phyloP scores from a whole-genome alignment of 1,140 invertebrate species.

The Drosophila elegans region DNA sequence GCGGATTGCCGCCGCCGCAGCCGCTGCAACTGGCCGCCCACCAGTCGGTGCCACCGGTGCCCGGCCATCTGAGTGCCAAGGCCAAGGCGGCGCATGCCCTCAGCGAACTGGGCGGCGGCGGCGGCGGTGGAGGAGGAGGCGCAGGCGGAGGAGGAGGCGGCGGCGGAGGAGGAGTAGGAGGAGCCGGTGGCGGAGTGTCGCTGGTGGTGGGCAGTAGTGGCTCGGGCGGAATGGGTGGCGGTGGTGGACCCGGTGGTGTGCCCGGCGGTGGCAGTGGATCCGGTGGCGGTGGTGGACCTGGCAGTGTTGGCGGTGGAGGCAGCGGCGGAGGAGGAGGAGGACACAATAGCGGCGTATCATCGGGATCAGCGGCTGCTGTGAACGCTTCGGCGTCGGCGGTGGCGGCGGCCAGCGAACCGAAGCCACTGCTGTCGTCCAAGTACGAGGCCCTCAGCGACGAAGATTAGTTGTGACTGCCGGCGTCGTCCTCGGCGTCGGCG shows the following conservation, averaged over 20 bases:
- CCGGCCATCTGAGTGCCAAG: constrained; percentile 77
- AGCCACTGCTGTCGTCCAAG: constrained; percentile 92
- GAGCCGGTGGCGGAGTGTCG: constrained; percentile 40
- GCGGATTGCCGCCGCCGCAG: constrained; percentile 53
- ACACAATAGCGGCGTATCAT: constrained; percentile 70
- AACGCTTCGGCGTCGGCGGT: constrained; percentile 56
- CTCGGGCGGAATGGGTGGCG: constrained; percentile 65
- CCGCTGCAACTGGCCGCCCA: constrained; percentile 55
- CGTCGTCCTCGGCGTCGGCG: constrained; percentile 77
- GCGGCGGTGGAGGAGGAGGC: constrained; percentile 27
- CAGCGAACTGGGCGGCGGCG: constrained; percentile 49
- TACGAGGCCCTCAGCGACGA: constrained; percentile 95
- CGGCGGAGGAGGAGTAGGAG: constrained; percentile 13
- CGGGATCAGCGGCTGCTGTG: constrained; percentile 50
- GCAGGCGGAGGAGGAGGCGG: constrained; percentile 34
- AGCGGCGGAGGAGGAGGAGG: constrained; percentile 19
- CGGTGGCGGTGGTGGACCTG: constrained; percentile 3
- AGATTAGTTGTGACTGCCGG: constrained; percentile 88
- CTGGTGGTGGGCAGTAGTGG: constrained; percentile 29
- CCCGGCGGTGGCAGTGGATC: constrained; percentile 8
- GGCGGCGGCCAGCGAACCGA: constrained; percentile 87
- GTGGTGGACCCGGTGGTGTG: constrained; percentile 55
- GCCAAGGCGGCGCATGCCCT: constrained; percentile 60
- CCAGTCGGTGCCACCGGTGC: constrained; percentile 52
- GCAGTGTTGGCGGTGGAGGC: constrained; percentile 16